Evolutionary conservation across 2,113 vertebrate genomes (phyloP).

Genomic region (Odontesthes bonariensis): DNA sequence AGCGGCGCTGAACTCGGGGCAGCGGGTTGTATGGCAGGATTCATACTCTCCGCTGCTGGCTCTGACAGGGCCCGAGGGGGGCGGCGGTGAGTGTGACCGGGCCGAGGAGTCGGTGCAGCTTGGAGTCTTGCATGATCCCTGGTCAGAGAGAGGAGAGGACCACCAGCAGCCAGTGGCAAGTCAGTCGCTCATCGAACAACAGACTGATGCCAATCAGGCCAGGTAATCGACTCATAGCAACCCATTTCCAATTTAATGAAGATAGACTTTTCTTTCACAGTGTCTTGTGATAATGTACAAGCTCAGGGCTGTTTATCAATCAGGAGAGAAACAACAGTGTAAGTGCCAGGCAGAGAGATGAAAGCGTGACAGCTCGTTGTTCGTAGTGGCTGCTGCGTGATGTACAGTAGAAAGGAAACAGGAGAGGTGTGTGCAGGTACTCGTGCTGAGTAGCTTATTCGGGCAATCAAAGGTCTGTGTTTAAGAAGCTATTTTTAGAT

Average conservation of each 20-base stretch:
- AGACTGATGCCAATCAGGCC: slow-evolving; percentile 74
- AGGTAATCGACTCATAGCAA: slow-evolving; percentile 61
- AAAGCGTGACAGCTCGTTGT: slow-evolving; percentile 68
- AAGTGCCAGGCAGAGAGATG: slow-evolving; percentile 47
- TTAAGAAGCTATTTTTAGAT: slow-evolving; percentile 80
- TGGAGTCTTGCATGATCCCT: slow-evolving; percentile 68
- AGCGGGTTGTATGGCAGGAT: slow-evolving; percentile 76
- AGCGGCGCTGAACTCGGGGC: slow-evolving; percentile 58
- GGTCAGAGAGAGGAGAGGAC: slow-evolving; percentile 69
- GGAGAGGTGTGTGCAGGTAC: slow-evolving; percentile 58
- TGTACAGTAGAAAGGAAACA: slow-evolving; percentile 67
- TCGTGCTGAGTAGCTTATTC: slow-evolving; percentile 65
- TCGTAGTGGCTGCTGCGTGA: slow-evolving; percentile 61
- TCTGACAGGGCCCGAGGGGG: slow-evolving; percentile 50
- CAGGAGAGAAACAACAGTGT: slow-evolving; percentile 32
- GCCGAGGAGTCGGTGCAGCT: slow-evolving; percentile 48
- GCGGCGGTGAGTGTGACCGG: slow-evolving; percentile 43
- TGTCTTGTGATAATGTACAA: slow-evolving; percentile 38
- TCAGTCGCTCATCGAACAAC: slow-evolving; percentile 75
- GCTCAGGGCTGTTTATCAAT: slow-evolving; percentile 50
- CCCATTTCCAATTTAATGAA: slow-evolving; percentile 9
- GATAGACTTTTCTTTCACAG: slow-evolving; percentile 3
- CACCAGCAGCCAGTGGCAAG: slow-evolving; percentile 72
- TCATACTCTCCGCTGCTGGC: slow-evolving; percentile 73
- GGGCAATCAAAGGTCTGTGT: slow-evolving; percentile 76